Base-by-base conservation (phyloP, 2,113 vertebrate genomes). In the Aleadryas rufinucha region DNA sequence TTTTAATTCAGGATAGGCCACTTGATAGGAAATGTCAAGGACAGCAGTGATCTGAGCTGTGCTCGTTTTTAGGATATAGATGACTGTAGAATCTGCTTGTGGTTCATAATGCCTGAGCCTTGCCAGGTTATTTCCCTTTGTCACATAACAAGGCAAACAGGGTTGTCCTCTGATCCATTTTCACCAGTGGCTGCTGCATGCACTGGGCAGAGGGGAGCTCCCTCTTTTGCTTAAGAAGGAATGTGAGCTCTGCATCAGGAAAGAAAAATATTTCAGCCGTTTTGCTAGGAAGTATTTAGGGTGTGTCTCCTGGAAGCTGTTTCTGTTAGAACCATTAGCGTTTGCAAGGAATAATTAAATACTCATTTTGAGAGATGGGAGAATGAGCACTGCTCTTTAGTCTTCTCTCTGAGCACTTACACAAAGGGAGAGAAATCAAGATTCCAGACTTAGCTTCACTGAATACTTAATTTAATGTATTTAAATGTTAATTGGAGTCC, bases 401-500 rank as follows among this genome's bases (percentile, higher is more conserved):
- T 86, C 68, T 47, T 86, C 79, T 77, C 78, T 90, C 79, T 77
- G 71, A 92, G 79, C 59, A 41, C 60, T 95, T 47, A n/a, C 12
- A 59, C 18, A 21, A 49, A 60, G 49, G 17, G 17, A 44, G 53
- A 86, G 59, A 66, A 90, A 84, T 56, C 28, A 65, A 69, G 37
- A 84, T 87, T 95, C 86, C 54, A 88, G 86, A 59, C 76, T 84
- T 44, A 77, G 71, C 76, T 66, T 87, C 80, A 70, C 47, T 84
- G 84, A 93, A 96, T 92, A 71, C 76, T 86, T 93, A 82, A 91
- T 94, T 78, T 92, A 91, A 91, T 72, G 57, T 91, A 96, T 94
- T 95, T 91, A 95, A 95, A 96, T 95, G 86, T 89, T 95, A 96
- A 95, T 96, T 95, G 93, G 89, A 87, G 41, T 71, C 87, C 60